phyloP scores from a whole-genome alignment of 1,140 invertebrate species.

The Drosophila nigromelanica region DNA sequence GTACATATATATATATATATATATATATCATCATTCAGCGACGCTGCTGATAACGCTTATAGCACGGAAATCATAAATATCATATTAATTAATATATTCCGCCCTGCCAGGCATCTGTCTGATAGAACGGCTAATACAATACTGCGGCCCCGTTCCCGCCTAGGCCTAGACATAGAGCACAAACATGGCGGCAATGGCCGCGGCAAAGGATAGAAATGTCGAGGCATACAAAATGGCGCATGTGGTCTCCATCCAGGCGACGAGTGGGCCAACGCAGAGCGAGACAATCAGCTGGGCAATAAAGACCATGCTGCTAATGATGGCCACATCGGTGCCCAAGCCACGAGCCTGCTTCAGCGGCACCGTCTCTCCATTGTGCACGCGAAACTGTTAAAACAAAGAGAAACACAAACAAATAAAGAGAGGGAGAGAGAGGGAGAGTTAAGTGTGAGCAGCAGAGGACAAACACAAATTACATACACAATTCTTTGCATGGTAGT shows the following conservation, averaged over 20 bases:
- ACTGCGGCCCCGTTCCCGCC: neutral
- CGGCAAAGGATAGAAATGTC: slow-evolving; percentile 88
- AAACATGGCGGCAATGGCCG: slow-evolving; percentile 89
- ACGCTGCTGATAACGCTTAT: neutral
- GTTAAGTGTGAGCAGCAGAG: neutral
- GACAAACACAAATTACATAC: slow-evolving; percentile 84
- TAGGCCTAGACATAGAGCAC: slow-evolving; percentile 87
- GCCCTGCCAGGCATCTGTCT: neutral
- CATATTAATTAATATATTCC: slow-evolving; percentile 5
- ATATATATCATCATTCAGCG: neutral
- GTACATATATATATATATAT: neutral
- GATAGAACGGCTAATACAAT: slow-evolving; percentile 11
- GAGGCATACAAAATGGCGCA: slow-evolving; percentile 89
- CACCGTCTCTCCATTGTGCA: slow-evolving; percentile 84
- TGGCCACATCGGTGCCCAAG: slow-evolving; percentile 92
- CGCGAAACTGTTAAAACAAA: slow-evolving; percentile 84
- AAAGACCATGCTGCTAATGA: slow-evolving; percentile 93
- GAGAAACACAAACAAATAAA: neutral
- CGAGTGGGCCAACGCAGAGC: slow-evolving; percentile 88
- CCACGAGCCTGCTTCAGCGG: slow-evolving; percentile 86
- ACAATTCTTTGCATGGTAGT: slow-evolving; percentile 90
- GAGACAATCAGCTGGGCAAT: slow-evolving; percentile 92
- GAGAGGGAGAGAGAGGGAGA: neutral
- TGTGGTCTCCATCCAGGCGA: slow-evolving; percentile 88
- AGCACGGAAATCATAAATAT: slow-evolving; percentile 12